Percentiles rank a stretch among this genome's conserved stretches.
These are phyloP conservation scores for Rhinichthys klamathensis DNA, from an alignment of 2,113 vertebrate species.

Conservation along the genomic window DNA sequence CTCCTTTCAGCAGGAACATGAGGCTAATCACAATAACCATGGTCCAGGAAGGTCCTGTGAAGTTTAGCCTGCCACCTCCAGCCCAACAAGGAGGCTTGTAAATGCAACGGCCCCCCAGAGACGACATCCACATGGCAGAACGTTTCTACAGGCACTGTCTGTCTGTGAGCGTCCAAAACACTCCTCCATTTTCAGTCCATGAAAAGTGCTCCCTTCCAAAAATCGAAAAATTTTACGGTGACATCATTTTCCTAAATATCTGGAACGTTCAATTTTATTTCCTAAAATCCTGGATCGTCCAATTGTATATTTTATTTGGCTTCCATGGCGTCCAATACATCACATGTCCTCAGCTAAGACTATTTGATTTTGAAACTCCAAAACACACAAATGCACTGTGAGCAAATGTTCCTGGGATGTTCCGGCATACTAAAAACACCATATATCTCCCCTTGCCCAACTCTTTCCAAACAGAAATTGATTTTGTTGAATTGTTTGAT, in stretches of 20 bases:
- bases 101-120: conserved; percentile 63
- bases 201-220: conserved; percentile 66
- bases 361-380: conserved; percentile 98
- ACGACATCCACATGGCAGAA: conserved; percentile 59
- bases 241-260: conserved; percentile 94
- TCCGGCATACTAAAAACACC: conserved; percentile 88
- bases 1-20: conserved; percentile 47
- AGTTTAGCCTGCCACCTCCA: conserved; percentile 57
- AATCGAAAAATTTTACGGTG: conserved; percentile 75
- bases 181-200: conserved; percentile 53
- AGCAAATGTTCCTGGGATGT: conserved; percentile 90
- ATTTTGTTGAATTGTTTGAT: conserved; percentile 97
- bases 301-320: conserved; percentile 99
- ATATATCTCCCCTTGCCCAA: conserved; percentile 84
- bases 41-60: conserved; percentile 65
- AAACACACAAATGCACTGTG: conserved; percentile 94
- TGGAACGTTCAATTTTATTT: conserved; percentile 64
- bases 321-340: conserved; percentile 83
- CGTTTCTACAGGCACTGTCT: conserved; percentile 60
- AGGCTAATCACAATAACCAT: conserved; percentile 69
- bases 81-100: conserved; percentile 58
- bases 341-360: conserved; percentile 89
- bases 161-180: conserved; percentile 40
- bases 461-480: conserved; percentile 96
- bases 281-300: conserved; percentile 90